Evolutionary conservation across 2,113 vertebrate genomes (phyloP), one percentile per base, ranked within the genome.

Genomic region (Melanerpes aurifrons): DNA sequence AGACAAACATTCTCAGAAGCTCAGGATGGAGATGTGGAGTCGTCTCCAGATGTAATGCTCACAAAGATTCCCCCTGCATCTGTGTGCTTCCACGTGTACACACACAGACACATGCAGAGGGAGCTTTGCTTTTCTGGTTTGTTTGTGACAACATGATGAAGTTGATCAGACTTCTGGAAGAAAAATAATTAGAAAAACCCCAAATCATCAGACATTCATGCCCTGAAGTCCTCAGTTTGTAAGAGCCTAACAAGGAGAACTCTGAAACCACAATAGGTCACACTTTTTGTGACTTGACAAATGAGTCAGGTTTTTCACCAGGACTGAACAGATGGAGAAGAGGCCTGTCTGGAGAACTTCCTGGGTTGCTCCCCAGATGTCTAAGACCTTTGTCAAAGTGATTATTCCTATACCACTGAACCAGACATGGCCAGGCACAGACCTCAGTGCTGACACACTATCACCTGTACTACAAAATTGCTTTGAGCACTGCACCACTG

Each of bases 321-420:
- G 24, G 72, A 61, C 72, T 20, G 82, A 94, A 53, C 89, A 95
- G 82, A 91, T 59, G 90, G 92, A 91, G 86, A 16, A 71, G 28
- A 64, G 87, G 47, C 25, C 43, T 67, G 64, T 40, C 7, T 63
- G 40, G 59, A 81, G 87, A 94, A 29, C 31, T 85, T 85, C 87
- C 61, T 0, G 2, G 59, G 31, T 54, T 85, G 21, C 37, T 85
- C 74, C 71, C 71, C 20, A 26, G 58, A 35, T 90, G 72, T 57
- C 59, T 12, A 47, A 92, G 53, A 57, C 76, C 53, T 82, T 80
- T 90, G 53, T 95, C 82, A 88, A 63, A 83, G 17, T 32, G 68
- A 70, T 82, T 87, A 70, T 73, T 94, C 43, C 53, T 59, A 1
- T 20, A 11, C 6, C 31, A 24, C 61, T 68, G 58, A 91, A 56